Base-by-base conservation (phyloP, 1,140 invertebrate genomes). In the Heliconius eleuchia region DNA sequence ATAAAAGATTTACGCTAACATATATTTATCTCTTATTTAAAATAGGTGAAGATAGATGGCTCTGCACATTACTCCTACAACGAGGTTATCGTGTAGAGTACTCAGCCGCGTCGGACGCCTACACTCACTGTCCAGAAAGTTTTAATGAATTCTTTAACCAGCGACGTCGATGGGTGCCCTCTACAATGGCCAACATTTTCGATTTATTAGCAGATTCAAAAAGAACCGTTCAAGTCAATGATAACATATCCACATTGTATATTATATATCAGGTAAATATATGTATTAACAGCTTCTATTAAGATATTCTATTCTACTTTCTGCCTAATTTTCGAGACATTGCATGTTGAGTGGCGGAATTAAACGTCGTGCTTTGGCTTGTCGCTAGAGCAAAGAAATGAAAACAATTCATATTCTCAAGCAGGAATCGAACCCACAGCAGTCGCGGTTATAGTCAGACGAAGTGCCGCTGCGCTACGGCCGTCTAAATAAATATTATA, bases 101-200 rank as follows among this genome's bases (percentile, higher is more conserved):
- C 91, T 99, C 98, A 70, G 99, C 99, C 85, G 99, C 99, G 23
- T 98, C 98, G 16, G 99, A 99, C 90, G 99, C 99, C 37, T 99
- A 99, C 92, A 99, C 99, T 34, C 99, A 99, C 87, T 98, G 97
- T 71, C 98, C 98, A 0, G 99, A 99, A 96, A 97, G 97, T 39
- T 99, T 99, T 90, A 98, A 98, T 80, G 99, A 99, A 92, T 99
- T 99, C 92, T 99, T 98, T 95, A 99, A 99, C 90, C 99, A 99
- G 91, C 96, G 99, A 34, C 96, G 99, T 79, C 96, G 99, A 79
- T 99, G 99, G 99, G 98, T 98, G 11, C 98, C 98, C 1, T 99
- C 98, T 0, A 99, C 98, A 13, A 98, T 99, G 90, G 99, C 99
- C 30, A 99, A 99, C 87, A 99, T 99, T 84, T 97, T 99, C 95